Evolutionary conservation across 2,797 vertebrate genomes (phyloP).

Genomic region (Lates japonicus): DNA sequence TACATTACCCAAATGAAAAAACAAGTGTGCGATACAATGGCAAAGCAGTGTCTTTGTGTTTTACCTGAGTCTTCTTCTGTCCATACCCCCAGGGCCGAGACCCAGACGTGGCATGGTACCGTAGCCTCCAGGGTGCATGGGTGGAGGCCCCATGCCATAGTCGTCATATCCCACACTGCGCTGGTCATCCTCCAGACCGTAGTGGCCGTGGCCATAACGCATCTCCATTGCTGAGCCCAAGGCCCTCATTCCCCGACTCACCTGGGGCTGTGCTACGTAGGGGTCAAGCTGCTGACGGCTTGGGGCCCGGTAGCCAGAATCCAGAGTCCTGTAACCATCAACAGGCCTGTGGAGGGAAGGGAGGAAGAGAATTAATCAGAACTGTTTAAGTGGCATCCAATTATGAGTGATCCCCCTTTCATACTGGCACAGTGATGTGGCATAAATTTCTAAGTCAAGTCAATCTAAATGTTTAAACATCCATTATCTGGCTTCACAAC

Average conservation of each 20-base stretch:
- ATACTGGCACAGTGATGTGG: not conserved
- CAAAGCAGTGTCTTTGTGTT: constrained; percentile 52
- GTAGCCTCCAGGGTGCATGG: constrained; percentile 88
- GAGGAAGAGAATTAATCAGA: not conserved
- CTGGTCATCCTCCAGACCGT: constrained; percentile 94
- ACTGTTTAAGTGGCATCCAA: not conserved
- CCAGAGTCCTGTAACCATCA: constrained; percentile 88
- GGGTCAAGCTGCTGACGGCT: constrained; percentile 88
- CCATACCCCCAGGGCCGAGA: constrained; percentile 62
- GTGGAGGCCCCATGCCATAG: constrained; percentile 88
- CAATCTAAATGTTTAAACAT: not conserved
- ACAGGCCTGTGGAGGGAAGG: constrained; percentile 71
- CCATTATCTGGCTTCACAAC: not conserved
- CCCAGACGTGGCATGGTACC: constrained; percentile 91
- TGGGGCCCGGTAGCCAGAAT: constrained; percentile 91
- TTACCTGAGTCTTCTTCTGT: constrained; percentile 82
- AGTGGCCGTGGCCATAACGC: constrained; percentile 91
- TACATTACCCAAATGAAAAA: not conserved
- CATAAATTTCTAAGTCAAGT: not conserved
- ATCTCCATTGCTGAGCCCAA: constrained; percentile 89
- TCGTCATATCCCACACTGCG: constrained; percentile 94
- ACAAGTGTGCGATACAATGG: constrained; percentile 8
- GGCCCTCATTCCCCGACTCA: constrained; percentile 88
- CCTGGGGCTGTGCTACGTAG: constrained; percentile 88
- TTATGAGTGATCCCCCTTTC: not conserved